Evolutionary conservation across 2,113 vertebrate genomes (phyloP).

Genomic region (Microcebus lehilahytsara): DNA sequence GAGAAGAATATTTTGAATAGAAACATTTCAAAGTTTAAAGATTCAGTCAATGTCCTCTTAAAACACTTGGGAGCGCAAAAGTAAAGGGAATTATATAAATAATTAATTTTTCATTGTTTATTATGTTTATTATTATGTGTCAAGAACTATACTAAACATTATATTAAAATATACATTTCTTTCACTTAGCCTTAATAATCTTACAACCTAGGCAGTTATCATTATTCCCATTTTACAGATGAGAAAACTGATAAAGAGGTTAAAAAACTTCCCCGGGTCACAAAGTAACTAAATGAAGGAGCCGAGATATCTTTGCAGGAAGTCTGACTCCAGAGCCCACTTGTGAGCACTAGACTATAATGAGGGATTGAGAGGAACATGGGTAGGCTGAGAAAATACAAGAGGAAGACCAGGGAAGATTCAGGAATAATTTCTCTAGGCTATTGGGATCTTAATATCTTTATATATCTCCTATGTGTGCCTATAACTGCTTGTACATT

Average conservation of each 20-base stretch:
- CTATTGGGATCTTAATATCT: background rate
- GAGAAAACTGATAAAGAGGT: background rate
- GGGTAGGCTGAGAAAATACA: background rate
- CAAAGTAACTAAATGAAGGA: background rate
- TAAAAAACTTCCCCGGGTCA: background rate
- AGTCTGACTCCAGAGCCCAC: background rate
- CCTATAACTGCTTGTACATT: background rate
- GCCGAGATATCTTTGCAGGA: fast-evolving
- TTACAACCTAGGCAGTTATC: background rate
- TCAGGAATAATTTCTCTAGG: background rate
- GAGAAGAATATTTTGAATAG: background rate
- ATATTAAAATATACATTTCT: no score
- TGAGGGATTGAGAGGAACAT: no score
- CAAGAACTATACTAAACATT: background rate
- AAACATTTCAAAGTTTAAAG: background rate
- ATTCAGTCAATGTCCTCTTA: background rate
- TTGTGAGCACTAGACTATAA: background rate
- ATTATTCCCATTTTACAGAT: background rate
- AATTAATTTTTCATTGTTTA: background rate
- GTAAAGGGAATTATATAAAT: background rate
- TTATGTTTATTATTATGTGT: background rate
- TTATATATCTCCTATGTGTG: background rate
- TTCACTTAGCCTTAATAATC: background rate
- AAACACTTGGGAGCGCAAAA: background rate
- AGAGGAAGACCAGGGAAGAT: background rate